Conservation (phyloP, 2,113 vertebrate genomes). For the Neoarius graeffei region DNA sequence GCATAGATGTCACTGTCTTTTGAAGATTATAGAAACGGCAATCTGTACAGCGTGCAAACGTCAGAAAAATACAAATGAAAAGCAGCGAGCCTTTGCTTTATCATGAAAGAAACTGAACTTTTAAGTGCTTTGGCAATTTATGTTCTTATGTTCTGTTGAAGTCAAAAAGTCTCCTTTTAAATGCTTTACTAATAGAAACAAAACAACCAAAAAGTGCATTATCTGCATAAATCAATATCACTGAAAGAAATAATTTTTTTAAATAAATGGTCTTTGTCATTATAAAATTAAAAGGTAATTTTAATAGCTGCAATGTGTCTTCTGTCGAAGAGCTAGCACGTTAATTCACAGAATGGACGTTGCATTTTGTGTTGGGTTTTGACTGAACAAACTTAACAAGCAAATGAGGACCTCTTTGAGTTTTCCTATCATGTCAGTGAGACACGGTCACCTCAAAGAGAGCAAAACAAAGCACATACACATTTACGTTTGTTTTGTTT, state of each 20-base stretch:
- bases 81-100: not conserved
- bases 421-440: not conserved
- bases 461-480: slow-evolving; percentile 36
- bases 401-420: not conserved
- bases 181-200: not conserved
- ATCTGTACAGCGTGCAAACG: slow-evolving; percentile 19
- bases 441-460: not conserved
- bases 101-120: not conserved
- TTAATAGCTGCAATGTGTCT: not conserved
- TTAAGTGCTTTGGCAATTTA: slow-evolving; percentile 11
- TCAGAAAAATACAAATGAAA: slow-evolving; percentile 29
- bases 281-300: not conserved
- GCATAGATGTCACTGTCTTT: slow-evolving; percentile 25
- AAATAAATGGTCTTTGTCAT: not conserved
- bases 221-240: not conserved
- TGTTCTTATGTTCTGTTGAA: not conserved
- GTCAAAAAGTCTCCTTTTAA: not conserved
- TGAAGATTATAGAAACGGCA: slow-evolving; percentile 34
- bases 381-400: not conserved
- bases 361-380: not conserved
- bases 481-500: slow-evolving; percentile 63
- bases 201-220: not conserved
- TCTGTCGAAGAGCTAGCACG: not conserved
- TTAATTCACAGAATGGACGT: not conserved
- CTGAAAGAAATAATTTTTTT: too few species aligned